Conservation (phyloP, 2,797 vertebrate species). For the Poecilia wingei region DNA sequence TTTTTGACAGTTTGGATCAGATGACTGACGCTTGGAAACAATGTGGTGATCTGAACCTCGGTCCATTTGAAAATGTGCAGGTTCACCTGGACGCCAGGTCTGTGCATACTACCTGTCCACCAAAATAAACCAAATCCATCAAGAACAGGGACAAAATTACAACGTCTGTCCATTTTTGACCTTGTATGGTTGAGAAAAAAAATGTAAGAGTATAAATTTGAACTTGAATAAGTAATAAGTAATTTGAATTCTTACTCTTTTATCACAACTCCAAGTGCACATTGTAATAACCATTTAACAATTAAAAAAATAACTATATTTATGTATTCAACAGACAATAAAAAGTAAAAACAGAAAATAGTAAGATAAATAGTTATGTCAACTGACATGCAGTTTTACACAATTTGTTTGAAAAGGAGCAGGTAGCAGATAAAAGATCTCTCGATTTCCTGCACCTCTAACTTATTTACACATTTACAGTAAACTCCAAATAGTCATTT, state of each 20-base stretch:
- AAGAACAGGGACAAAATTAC: not conserved
- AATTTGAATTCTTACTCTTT: not conserved
- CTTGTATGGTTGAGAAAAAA: not conserved
- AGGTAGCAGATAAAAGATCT: too few relatives aligned
- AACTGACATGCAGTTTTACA: too few relatives aligned
- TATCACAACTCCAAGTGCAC: not conserved
- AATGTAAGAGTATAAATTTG: not conserved
- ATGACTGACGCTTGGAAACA: not conserved
- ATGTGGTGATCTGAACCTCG: not conserved
- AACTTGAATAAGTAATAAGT: not conserved
- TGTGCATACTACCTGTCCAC: not conserved
- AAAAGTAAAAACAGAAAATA: too few relatives aligned
- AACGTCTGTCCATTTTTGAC: not conserved
- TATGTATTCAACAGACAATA: too few relatives aligned
- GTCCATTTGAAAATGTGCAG: not conserved
- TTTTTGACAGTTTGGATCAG: not conserved
- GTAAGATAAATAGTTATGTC: too few relatives aligned
- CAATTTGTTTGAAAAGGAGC: too few relatives aligned
- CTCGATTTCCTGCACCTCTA: too few relatives aligned
- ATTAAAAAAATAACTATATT: too few relatives aligned
- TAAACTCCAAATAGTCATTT: not conserved
- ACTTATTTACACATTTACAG: not conserved
- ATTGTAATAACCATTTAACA: not conserved
- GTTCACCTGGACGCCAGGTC: not conserved
- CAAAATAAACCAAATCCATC: not conserved